phyloP scores from a whole-genome alignment of 2,113 vertebrate genomes.

The Elgaria multicarinata region DNA sequence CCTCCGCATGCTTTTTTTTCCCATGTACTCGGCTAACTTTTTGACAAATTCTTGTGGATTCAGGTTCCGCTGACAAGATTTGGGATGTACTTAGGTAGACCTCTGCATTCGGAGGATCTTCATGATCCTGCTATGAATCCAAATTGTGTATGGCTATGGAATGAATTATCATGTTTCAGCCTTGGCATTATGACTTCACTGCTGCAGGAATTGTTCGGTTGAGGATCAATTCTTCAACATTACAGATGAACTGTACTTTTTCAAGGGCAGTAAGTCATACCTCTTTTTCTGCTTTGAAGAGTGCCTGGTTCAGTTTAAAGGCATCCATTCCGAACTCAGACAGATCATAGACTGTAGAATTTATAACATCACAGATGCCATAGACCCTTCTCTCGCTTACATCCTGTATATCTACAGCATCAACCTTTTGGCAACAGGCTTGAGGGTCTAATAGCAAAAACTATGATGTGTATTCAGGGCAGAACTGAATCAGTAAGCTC shows the following conservation, averaged over 20 bases:
- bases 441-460: neutral
- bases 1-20: neutral
- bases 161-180: neutral
- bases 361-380: neutral
- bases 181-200: neutral
- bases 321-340: neutral
- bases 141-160: neutral
- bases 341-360: slow-evolving; percentile 8
- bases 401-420: neutral
- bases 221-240: neutral
- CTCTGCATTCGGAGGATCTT: neutral
- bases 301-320: slow-evolving; percentile 2
- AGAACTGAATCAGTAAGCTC: neutral
- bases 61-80: neutral
- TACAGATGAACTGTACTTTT: neutral
- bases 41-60: neutral
- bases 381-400: neutral
- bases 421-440: neutral
- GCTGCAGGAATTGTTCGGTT: fast-evolving
- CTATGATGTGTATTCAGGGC: neutral
- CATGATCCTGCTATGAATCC: neutral
- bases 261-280: neutral
- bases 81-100: neutral
- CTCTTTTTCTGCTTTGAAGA: neutral
- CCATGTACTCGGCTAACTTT: neutral